Base-by-base conservation (phyloP, 1,140 invertebrate genomes). In the Formica selysi region DNA sequence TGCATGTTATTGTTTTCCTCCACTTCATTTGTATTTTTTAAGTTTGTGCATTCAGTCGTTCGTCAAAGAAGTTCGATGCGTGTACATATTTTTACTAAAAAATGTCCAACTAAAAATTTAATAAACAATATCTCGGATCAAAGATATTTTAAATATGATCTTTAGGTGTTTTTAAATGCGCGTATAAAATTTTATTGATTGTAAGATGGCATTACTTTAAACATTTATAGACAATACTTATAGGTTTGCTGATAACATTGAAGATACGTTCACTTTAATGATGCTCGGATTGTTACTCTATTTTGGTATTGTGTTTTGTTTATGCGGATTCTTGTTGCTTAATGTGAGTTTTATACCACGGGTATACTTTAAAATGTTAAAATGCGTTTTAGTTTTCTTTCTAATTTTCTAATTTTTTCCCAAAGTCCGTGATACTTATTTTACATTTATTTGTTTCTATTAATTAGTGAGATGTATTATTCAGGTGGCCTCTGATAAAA, bases 301-400 rank as follows among this genome's bases (percentile, higher is more conserved):
- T 32, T 78, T 78, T 78, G 38, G 59, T 29, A 78, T 48, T 22
- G 59, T 64, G 32, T 78, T 78, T 13, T 78, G 74, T n/a, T 1
- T 64, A 32, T 64, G n/a, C 11, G 59, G 74, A 13, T 78, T 78
- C 22, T n/a, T 73, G 13, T 7, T 87, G 19, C 6, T 73, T 13
- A 41, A 16, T 8, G 86, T 86, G 59, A 87, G 86, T 79, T 10
- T 36, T 36, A 38, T 38, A 3, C 0, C 11, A 41, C 5, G 7
- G 41, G 3, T 16, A 6, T 62, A 26, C 16, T 48, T 48, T 4
- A 48, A 48, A 48, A 48, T 48, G 13, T 48, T 16, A 48, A 48
- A 48, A 48, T 16, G 44, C 7, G 13, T 44, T 44, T 44, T 44
- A 48, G 2, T 48, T 48, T 48, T 48, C 5, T 13, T 44, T 44